Evolutionary conservation across 2,797 vertebrate genomes (phyloP).

Genomic region (Petrocephalus sullivani): DNA sequence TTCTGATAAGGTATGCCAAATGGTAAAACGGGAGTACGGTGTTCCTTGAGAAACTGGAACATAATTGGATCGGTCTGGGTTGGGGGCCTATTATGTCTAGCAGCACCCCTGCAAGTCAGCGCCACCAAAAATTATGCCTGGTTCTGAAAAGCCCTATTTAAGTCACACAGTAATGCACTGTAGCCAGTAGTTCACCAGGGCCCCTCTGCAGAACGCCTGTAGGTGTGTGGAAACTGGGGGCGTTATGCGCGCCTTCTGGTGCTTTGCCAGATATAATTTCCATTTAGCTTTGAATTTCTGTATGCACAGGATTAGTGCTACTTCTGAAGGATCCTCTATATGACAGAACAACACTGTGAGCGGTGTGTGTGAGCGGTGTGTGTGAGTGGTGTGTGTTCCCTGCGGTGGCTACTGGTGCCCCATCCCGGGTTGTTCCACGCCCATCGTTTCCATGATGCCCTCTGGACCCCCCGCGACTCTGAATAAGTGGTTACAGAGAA

Average conservation of each 20-base stretch:
- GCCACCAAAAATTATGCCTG: not conserved
- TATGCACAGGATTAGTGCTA: not conserved
- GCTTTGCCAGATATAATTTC: not conserved
- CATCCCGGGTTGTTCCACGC: not conserved
- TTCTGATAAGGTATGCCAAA: too few relatives aligned
- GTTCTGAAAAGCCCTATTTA: slow-evolving; percentile 26
- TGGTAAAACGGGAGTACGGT: not conserved
- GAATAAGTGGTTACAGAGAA: not conserved
- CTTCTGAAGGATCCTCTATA: not conserved
- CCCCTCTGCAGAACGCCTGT: slow-evolving; percentile 27
- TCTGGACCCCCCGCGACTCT: not conserved
- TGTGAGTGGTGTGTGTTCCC: too few relatives aligned
- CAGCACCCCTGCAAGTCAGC: not conserved
- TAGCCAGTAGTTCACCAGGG: slow-evolving; percentile 58
- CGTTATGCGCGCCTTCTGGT: not conserved
- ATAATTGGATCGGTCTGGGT: not conserved
- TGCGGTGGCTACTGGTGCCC: not conserved
- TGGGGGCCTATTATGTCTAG: not conserved
- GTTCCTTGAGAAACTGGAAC: too few relatives aligned
- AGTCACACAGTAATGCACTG: slow-evolving; percentile 55
- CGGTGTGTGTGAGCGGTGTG: too few relatives aligned
- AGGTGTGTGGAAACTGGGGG: not conserved
- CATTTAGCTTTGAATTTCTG: not conserved
- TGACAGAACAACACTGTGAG: not conserved
- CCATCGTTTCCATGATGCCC: not conserved